A percentile compares a stretch with the other conserved stretches of the same genome.
Evolutionary conservation across 2,113 vertebrate genomes (phyloP).

Genomic region (Oncorhynchus mykiss): DNA sequence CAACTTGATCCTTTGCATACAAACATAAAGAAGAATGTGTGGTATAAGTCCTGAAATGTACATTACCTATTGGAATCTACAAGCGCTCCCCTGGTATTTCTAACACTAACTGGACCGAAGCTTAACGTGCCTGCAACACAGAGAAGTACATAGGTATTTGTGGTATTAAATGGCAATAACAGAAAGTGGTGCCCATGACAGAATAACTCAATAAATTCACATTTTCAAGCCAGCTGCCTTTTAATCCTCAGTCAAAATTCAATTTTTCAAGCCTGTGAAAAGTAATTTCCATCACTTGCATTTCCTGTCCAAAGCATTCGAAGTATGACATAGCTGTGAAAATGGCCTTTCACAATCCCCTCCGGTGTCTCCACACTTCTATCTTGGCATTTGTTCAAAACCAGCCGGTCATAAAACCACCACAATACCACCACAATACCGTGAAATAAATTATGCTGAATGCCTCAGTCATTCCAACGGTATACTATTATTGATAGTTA

Average conservation of each 20-base stretch:
- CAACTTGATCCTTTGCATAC: conserved; percentile 23
- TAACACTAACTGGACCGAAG: background rate
- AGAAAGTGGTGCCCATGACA: too few species aligned
- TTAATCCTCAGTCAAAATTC: too few species aligned
- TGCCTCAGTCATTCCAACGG: background rate
- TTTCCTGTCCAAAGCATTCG: background rate
- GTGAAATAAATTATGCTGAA: background rate
- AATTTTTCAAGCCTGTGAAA: background rate
- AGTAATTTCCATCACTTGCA: background rate
- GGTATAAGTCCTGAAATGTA: background rate
- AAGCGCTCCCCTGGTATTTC: background rate
- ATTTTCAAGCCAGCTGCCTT: too few species aligned
- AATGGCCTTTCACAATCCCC: background rate
- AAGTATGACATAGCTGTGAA: background rate
- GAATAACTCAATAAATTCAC: too few species aligned
- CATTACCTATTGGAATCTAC: background rate
- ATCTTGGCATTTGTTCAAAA: background rate
- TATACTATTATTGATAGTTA: background rate
- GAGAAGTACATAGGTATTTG: too few species aligned
- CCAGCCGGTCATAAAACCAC: background rate
- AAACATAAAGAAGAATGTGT: background rate
- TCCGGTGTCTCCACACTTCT: background rate
- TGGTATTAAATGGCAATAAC: too few species aligned
- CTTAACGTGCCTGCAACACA: too few species aligned
- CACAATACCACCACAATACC: background rate